Evolutionary conservation across 2,888 invertebrate genomes (phyloP).

Genomic region (Zhuqinia jingwanae): DNA sequence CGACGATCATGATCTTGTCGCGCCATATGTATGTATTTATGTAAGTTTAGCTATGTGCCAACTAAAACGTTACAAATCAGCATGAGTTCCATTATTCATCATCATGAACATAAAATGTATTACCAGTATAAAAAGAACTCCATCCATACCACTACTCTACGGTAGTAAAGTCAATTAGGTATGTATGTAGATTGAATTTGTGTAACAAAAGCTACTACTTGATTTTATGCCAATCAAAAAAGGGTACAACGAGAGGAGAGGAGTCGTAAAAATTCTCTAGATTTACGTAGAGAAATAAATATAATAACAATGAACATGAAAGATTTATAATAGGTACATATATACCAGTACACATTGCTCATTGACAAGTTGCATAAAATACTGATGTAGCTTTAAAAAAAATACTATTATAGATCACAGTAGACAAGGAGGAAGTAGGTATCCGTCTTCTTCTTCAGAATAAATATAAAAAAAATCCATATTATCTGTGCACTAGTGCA

Average conservation of each 20-base stretch:
- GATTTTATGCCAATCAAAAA: slow-evolving; percentile 19
- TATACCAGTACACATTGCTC: no score
- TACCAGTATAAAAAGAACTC: no score
- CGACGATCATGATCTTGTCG: background rate
- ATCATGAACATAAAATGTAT: no score
- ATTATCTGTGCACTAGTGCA: background rate
- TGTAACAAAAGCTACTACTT: slow-evolving; percentile 5
- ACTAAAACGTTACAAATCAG: slow-evolving; percentile 1
- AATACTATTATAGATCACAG: no score
- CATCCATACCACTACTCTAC: background rate
- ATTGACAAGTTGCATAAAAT: no score
- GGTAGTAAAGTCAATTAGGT: background rate
- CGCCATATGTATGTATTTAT: background rate
- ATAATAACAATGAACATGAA: no score
- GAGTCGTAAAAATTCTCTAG: no score
- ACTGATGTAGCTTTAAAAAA: no score
- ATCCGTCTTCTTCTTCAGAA: slow-evolving; percentile 30
- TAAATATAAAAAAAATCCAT: slow-evolving; percentile 5
- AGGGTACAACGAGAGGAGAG: no score
- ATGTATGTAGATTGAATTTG: background rate
- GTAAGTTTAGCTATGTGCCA: background rate
- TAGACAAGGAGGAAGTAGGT: slow-evolving; percentile 58
- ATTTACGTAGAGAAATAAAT: no score
- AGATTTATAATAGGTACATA: no score
- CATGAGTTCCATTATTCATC: slow-evolving; percentile 16